These are phyloP conservation scores for Mactromeris polynyma DNA, from an alignment of 2,888 invertebrate species.

Conservation along the genomic window DNA sequence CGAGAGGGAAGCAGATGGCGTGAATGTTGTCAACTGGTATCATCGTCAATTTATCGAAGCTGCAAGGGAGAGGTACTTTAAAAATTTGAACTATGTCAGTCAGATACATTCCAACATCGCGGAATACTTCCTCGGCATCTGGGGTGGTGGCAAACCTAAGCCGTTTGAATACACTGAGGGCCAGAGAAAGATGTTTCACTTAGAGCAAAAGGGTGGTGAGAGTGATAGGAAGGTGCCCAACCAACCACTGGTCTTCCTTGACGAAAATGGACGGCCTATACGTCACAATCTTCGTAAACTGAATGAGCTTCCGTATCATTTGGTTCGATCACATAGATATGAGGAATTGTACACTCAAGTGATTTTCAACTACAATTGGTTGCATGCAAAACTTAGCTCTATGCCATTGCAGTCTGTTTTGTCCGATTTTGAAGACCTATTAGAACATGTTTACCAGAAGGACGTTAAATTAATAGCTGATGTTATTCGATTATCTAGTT, in stretches of 20 bases:
- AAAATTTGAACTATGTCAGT: slow-evolving; percentile 98
- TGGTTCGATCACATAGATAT: slow-evolving; percentile 95
- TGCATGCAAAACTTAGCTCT: slow-evolving; percentile 97
- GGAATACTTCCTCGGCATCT: slow-evolving; percentile 98
- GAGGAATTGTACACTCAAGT: slow-evolving; percentile 91
- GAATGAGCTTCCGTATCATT: slow-evolving; percentile 96
- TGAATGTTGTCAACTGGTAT: slow-evolving; percentile 99
- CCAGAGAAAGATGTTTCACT: slow-evolving; percentile 92
- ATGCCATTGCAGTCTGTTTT: slow-evolving; percentile 98
- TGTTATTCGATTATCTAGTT: slow-evolving; percentile 94
- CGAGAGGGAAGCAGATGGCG: slow-evolving; percentile 98
- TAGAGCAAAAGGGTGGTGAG: slow-evolving; percentile 90
- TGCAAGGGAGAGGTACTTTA: slow-evolving; percentile 97
- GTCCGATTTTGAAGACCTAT: slow-evolving; percentile 97
- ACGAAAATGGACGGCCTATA: slow-evolving; percentile 95
- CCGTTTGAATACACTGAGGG: slow-evolving; percentile 99
- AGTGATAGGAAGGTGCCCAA: slow-evolving; percentile 95
- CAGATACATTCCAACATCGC: slow-evolving; percentile 99
- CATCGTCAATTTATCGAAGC: slow-evolving; percentile 95
- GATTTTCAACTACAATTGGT: slow-evolving; percentile 98
- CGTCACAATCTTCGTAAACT: slow-evolving; percentile 98
- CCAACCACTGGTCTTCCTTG: slow-evolving; percentile 96
- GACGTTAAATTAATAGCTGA: slow-evolving; percentile 86
- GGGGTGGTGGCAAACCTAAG: slow-evolving; percentile 97
- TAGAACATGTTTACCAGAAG: slow-evolving; percentile 84